Percentiles rank a stretch among this genome's conserved stretches.
Conservation (phyloP, 2,113 vertebrate genomes). For the Apeltes quadracus region DNA sequence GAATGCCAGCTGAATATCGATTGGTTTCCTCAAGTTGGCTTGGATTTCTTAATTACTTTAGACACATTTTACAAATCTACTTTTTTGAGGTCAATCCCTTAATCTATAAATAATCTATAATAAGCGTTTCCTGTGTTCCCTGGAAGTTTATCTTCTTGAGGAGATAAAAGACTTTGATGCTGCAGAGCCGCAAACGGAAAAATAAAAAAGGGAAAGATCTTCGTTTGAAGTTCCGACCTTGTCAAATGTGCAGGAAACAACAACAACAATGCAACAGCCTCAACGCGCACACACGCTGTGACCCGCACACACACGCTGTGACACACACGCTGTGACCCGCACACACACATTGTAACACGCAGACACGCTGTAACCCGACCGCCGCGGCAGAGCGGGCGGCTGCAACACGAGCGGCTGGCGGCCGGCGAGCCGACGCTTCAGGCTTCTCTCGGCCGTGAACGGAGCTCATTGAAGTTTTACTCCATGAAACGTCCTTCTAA, state of each 20-base stretch:
- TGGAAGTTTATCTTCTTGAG: not conserved
- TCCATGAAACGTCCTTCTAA: not conserved
- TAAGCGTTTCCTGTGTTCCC: not conserved
- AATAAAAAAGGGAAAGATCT: not conserved
- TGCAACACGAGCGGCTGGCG: slow-evolving; percentile 73
- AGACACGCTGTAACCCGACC: slow-evolving; percentile 71
- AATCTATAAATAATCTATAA: not conserved
- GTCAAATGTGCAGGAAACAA: too few relatives aligned
- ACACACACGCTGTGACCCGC: too few relatives aligned
- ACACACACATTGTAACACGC: slow-evolving; percentile 49
- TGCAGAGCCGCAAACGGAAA: not conserved
- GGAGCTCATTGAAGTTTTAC: slow-evolving; percentile 8
- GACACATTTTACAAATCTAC: too few relatives aligned
- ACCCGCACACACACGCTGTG: too few relatives aligned
- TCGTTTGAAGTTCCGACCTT: too few relatives aligned
- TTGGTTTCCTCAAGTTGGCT: too few relatives aligned
- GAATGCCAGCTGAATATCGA: not conserved
- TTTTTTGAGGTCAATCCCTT: too few relatives aligned
- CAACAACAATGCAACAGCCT: too few relatives aligned
- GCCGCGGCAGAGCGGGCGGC: slow-evolving; percentile 56
- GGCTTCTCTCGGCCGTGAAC: slow-evolving; percentile 54
- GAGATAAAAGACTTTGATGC: not conserved
- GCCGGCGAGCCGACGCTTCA: slow-evolving; percentile 43
- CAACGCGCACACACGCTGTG: too few relatives aligned
- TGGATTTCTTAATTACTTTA: too few relatives aligned